phyloP scores from a whole-genome alignment of 1,140 invertebrate species.

The Drosophila aff. region DNA sequence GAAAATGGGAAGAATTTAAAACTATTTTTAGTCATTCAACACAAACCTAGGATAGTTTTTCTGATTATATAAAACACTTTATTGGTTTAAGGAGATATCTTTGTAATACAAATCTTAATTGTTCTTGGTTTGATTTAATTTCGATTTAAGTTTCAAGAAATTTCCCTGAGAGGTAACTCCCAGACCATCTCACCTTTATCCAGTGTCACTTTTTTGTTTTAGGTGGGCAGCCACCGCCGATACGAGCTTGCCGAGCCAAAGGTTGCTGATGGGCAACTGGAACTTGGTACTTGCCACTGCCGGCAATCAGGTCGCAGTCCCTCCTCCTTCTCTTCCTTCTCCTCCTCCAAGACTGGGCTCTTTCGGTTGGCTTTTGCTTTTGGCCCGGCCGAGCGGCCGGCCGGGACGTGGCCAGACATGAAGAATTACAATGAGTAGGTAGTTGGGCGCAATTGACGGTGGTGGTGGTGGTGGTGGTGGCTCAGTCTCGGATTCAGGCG shows the following conservation, averaged over 20 bases:
- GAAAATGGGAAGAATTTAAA: not conserved
- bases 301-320: slow-evolving; percentile 74
- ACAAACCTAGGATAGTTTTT: not conserved
- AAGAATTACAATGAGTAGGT: slow-evolving; percentile 83
- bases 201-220: slow-evolving; percentile 20
- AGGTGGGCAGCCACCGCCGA: slow-evolving; percentile 58
- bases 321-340: slow-evolving; percentile 17
- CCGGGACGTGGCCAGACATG: slow-evolving; percentile 70
- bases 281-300: slow-evolving; percentile 66
- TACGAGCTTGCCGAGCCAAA: slow-evolving; percentile 60
- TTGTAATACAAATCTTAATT: not conserved
- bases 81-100: accelerated
- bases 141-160: not conserved
- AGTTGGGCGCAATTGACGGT: slow-evolving; percentile 78
- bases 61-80: not conserved
- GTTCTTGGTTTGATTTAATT: not conserved
- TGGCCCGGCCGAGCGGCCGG: slow-evolving; percentile 9
- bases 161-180: not conserved
- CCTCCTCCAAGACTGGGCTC: slow-evolving; percentile 8
- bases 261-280: slow-evolving; percentile 75
- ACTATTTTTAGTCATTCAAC: too few relatives aligned
- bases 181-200: not conserved
- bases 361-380: slow-evolving; percentile 25
- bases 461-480: slow-evolving; percentile 18
- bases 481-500: slow-evolving; percentile 21